A percentile compares a stretch with the other conserved stretches of the same genome.
phyloP scores from a whole-genome alignment of 2,113 vertebrate genomes.

The Panthera uncia region DNA sequence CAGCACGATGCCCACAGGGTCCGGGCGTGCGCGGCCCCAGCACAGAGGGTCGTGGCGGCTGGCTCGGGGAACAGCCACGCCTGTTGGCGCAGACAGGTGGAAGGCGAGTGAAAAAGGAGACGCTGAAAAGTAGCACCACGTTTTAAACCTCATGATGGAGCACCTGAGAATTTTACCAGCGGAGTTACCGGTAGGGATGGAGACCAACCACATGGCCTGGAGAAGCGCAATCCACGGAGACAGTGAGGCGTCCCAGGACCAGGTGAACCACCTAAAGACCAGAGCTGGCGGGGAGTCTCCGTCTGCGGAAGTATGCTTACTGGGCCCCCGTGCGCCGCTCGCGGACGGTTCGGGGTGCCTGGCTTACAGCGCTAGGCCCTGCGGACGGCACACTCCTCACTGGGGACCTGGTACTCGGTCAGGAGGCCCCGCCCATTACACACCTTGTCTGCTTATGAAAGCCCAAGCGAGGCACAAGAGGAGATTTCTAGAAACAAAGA shows the following conservation, averaged over 20 bases:
- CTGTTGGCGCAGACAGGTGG: not conserved
- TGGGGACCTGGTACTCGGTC: fast-evolving
- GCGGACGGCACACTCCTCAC: fast-evolving
- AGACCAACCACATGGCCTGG: not conserved
- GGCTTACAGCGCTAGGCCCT: fast-evolving
- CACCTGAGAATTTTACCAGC: not conserved
- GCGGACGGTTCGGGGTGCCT: fast-evolving
- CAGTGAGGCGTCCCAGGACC: not conserved
- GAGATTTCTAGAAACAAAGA: constrained; percentile 48
- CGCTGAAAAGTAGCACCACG: fast-evolving
- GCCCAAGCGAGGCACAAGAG: constrained; percentile 29
- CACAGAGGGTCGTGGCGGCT: not conserved
- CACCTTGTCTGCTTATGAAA: not conserved
- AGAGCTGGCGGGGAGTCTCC: fast-evolving
- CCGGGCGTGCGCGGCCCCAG: not conserved
- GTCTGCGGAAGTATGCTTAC: not conserved
- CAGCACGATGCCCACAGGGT: fast-evolving
- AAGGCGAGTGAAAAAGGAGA: fast-evolving
- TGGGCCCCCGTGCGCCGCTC: fast-evolving
- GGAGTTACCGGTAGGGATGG: not conserved
- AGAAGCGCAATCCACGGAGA: fast-evolving
- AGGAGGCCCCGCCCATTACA: not conserved
- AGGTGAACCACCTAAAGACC: fast-evolving
- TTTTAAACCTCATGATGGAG: fast-evolving
- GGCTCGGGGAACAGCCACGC: not conserved